phyloP scores from a whole-genome alignment of 1,140 invertebrate species.

The Oreohelix idahoensis region DNA sequence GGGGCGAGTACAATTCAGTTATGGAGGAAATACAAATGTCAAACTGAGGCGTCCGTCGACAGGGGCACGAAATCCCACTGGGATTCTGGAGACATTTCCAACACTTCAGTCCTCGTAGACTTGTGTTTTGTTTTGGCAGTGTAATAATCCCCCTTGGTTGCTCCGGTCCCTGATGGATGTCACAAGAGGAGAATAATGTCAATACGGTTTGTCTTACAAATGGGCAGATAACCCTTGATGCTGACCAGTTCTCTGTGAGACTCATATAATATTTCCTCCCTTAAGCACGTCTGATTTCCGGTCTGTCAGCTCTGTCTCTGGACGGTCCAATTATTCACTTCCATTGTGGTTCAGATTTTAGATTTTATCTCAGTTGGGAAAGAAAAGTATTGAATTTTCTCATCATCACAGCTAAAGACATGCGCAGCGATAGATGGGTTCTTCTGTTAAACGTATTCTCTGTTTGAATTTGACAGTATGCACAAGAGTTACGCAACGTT shows the following conservation, averaged over 20 bases:
- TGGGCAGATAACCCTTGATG: constrained; percentile 18
- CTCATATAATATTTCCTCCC: background rate
- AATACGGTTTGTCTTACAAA: constrained; percentile 20
- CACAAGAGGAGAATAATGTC: background rate
- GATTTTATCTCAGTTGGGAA: background rate
- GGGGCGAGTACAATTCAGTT: background rate
- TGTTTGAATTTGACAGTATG: too few relatives aligned
- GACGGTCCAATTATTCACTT: background rate
- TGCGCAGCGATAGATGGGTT: too few relatives aligned
- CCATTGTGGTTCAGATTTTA: background rate
- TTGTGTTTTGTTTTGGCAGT: background rate
- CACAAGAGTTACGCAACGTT: too few relatives aligned
- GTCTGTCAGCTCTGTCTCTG: background rate
- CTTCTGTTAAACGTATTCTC: too few relatives aligned
- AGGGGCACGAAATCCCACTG: background rate
- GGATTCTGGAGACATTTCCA: background rate
- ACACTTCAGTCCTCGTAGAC: background rate
- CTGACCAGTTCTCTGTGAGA: background rate
- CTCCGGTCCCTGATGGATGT: background rate
- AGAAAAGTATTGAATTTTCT: too few relatives aligned
- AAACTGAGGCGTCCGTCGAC: background rate
- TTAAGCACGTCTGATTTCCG: background rate
- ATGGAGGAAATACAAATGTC: background rate
- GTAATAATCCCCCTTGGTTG: constrained; percentile 1
- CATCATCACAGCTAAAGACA: too few relatives aligned